These are phyloP conservation scores for Pluvialis apricaria DNA, from an alignment of 2,113 vertebrate genomes.

Conservation along the genomic window DNA sequence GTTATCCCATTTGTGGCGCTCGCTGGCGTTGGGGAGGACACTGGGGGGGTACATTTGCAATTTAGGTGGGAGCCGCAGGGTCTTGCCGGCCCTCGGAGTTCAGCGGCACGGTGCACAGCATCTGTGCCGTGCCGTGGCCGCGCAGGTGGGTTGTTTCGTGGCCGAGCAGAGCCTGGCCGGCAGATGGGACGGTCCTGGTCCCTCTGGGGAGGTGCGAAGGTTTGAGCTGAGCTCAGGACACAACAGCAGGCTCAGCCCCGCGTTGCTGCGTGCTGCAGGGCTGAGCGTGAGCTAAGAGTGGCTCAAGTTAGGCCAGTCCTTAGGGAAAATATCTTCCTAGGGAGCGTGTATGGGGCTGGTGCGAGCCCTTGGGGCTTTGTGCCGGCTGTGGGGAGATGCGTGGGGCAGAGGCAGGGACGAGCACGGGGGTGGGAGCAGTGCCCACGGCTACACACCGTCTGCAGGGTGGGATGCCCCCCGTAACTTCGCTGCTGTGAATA, in stretches of 20 bases:
- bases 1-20: not conserved
- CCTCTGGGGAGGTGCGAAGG: not conserved
- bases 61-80: not conserved
- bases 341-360: fast-evolving
- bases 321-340: not conserved
- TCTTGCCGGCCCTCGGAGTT: not conserved
- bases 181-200: fast-evolving
- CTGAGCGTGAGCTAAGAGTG: fast-evolving
- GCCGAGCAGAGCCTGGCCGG: not conserved
- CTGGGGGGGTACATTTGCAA: not conserved
- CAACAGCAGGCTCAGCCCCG: fast-evolving
- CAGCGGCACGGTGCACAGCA: not conserved
- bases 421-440: not conserved
- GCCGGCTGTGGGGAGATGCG: too few relatives aligned
- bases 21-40: not conserved
- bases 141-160: not conserved
- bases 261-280: fast-evolving
- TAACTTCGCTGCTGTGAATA: fast-evolving
- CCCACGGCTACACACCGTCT: fast-evolving
- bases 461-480: fast-evolving
- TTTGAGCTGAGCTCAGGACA: not conserved
- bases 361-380: not conserved
- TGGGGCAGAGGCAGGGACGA: not conserved
- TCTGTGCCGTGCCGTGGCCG: not conserved
- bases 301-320: not conserved